phyloP scores from a whole-genome alignment of 2,888 invertebrate genomes.

The Thelaira solivaga region DNA sequence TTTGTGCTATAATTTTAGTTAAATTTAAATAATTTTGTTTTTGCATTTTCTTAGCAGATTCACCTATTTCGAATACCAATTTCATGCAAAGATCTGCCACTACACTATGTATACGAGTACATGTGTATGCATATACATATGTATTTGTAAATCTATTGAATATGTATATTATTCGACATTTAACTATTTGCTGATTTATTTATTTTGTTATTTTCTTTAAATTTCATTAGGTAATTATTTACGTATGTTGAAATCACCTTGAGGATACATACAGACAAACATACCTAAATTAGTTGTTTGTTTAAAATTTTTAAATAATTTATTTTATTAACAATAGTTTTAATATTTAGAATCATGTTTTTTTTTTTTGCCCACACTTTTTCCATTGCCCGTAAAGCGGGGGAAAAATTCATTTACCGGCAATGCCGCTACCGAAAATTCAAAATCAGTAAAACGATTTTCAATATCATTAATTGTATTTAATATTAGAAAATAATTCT shows the following conservation, averaged over 20 bases:
- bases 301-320: neutral
- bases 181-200: neutral
- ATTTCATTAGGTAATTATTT: conserved; percentile 41
- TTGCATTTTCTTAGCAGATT: neutral
- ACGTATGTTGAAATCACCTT: conserved; percentile 39
- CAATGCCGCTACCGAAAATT: too few relatives aligned
- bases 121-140: too few relatives aligned
- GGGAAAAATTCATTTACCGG: too few relatives aligned
- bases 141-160: neutral
- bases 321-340: conserved; percentile 8
- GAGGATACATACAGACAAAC: conserved; percentile 5
- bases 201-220: conserved; percentile 21
- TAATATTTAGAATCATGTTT: neutral
- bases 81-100: neutral
- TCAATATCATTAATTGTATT: too few relatives aligned
- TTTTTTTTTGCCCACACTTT: neutral
- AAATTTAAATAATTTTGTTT: neutral
- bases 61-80: neutral
- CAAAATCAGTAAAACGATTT: too few relatives aligned
- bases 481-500: too few relatives aligned
- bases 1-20: neutral
- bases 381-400: too few relatives aligned
- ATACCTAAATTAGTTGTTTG: too few relatives aligned
- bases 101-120: too few relatives aligned
- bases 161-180: conserved; percentile 1